phyloP scores from a whole-genome alignment of 2,113 vertebrate species.

The Pelodiscus sinensis region DNA sequence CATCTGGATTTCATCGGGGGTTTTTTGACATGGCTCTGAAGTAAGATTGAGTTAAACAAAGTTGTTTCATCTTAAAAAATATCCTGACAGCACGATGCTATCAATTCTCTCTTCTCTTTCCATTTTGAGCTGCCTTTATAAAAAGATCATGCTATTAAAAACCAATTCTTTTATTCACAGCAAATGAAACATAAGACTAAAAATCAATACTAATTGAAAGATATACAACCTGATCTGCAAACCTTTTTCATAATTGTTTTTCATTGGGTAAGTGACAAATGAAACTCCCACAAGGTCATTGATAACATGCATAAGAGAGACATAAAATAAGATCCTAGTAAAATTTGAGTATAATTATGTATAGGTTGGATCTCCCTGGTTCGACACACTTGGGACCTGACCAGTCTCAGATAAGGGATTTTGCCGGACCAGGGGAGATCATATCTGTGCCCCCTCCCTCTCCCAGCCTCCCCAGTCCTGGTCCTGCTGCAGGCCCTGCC shows the following conservation, averaged over 20 bases:
- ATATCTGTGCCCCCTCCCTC: too few relatives aligned
- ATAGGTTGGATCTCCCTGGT: too few relatives aligned
- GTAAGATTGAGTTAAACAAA: too few relatives aligned
- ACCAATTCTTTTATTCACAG: constrained; percentile 6
- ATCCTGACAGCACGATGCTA: not conserved
- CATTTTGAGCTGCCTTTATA: not conserved
- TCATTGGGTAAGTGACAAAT: constrained; percentile 10
- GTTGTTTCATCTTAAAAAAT: constrained; percentile 4
- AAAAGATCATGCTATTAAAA: not conserved
- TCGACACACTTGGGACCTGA: too few relatives aligned
- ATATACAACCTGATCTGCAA: not conserved
- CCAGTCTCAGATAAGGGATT: too few relatives aligned
- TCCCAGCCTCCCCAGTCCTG: too few relatives aligned
- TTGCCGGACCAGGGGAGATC: too few relatives aligned
- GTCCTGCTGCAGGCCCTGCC: too few relatives aligned
- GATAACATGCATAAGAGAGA: not conserved
- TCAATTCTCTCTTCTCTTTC: not conserved
- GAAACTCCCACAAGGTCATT: constrained; percentile 4
- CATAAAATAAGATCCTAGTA: constrained; percentile 6
- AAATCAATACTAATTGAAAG: not conserved
- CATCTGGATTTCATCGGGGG: not conserved
- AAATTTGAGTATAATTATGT: not conserved
- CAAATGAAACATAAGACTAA: constrained; percentile 20
- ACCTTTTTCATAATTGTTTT: not conserved
- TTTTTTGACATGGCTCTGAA: too few relatives aligned